Evolutionary conservation across 2,797 vertebrate genomes (phyloP).

Genomic region (Sebastes miniatus): DNA sequence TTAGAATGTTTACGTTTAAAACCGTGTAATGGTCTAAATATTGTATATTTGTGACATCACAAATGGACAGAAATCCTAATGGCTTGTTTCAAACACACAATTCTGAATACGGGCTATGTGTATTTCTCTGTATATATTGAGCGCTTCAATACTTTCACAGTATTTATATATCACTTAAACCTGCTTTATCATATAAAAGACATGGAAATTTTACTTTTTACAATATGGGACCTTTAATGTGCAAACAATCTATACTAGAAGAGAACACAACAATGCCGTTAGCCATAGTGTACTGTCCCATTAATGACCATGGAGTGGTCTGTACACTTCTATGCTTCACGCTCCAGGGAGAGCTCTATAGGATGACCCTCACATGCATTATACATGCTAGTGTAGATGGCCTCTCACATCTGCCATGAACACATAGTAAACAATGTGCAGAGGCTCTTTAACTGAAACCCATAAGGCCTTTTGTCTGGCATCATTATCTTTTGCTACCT

Average conservation of each 20-base stretch:
- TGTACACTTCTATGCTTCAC: background rate
- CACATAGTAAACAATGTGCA: conserved; percentile 31
- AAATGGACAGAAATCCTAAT: too few species aligned
- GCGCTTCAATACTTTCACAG: too few species aligned
- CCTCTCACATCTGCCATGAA: conserved; percentile 1
- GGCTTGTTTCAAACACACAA: too few species aligned
- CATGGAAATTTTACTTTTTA: too few species aligned
- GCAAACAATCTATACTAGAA: background rate
- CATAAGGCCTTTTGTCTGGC: conserved; percentile 10
- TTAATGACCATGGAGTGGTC: conserved; percentile 23
- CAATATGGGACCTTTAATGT: background rate
- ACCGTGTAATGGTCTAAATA: too few species aligned
- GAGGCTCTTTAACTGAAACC: conserved; percentile 19
- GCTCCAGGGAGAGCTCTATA: conserved; percentile 38
- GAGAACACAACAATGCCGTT: conserved; percentile 10
- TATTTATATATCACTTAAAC: too few species aligned
- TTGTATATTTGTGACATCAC: too few species aligned
- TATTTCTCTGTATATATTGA: too few species aligned
- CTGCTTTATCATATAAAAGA: too few species aligned
- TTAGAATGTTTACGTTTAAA: too few species aligned
- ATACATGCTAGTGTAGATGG: conserved; percentile 28
- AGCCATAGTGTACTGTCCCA: background rate
- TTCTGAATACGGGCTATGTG: too few species aligned
- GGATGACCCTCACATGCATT: conserved; percentile 39
- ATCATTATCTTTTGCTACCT: background rate